These are phyloP conservation scores for Bombycilla garrulus DNA, from an alignment of 2,113 vertebrate species.

Conservation along the genomic window DNA sequence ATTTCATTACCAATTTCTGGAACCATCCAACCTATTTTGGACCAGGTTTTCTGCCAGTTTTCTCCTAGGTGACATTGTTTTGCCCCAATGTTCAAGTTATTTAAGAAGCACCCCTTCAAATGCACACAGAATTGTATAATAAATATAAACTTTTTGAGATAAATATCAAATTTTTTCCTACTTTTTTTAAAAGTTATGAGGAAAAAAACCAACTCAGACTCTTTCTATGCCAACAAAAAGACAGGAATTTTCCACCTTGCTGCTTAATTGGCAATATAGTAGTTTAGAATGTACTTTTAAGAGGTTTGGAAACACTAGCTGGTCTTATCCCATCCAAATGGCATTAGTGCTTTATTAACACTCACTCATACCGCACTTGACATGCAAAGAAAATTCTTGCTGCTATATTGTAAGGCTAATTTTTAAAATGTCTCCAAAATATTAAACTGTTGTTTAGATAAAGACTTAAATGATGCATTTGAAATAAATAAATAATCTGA, in stretches of 20 bases:
- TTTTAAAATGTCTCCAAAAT: not conserved
- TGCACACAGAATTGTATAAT: not conserved
- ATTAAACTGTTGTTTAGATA: not conserved
- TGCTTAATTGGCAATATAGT: conserved; percentile 67
- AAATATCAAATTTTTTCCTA: conserved; percentile 24
- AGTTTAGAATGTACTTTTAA: conserved; percentile 49
- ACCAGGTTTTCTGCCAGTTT: not conserved
- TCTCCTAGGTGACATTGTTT: not conserved
- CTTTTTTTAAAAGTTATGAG: not conserved
- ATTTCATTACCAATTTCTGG: not conserved
- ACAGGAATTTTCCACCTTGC: conserved; percentile 74
- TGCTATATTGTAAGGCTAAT: not conserved
- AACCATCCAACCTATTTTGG: not conserved
- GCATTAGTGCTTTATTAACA: conserved; percentile 68
- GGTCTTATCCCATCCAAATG: conserved; percentile 57
- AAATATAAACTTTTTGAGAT: not conserved
- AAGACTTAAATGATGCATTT: not conserved
- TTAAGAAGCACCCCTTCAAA: not conserved
- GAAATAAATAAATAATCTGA: not conserved
- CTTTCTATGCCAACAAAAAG: conserved; percentile 56
- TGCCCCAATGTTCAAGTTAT: not conserved
- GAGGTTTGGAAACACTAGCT: conserved; percentile 47
- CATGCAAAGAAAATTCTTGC: conserved; percentile 27
- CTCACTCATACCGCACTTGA: not conserved
- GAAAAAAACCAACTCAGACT: not conserved